Conservation (phyloP, 2,888 invertebrate genomes). For the Mesorhabditis spiculigera region DNA sequence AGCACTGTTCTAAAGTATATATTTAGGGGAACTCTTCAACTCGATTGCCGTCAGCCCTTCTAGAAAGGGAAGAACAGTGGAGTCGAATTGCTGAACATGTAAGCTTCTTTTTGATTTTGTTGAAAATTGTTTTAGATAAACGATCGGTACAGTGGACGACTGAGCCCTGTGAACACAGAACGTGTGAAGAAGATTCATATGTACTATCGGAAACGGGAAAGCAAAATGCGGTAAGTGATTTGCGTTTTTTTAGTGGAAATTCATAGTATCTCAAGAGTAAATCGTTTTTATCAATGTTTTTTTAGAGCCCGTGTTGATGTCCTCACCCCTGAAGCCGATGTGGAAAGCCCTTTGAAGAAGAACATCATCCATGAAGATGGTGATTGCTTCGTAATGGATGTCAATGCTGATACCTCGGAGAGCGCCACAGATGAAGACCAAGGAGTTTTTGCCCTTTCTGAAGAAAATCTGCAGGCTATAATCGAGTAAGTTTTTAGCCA, state of each 20-base stretch:
- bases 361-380: slow-evolving; percentile 6
- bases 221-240: background rate
- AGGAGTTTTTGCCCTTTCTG: background rate
- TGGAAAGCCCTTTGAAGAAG: background rate
- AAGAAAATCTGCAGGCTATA: background rate
- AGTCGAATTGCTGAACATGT: too few species aligned
- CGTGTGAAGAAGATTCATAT: background rate
- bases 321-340: background rate
- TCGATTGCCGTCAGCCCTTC: too few species aligned
- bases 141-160: too few species aligned
- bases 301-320: background rate
- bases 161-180: too few species aligned
- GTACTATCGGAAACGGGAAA: slow-evolving; percentile 4
- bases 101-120: too few species aligned
- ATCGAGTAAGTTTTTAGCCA: too few species aligned
- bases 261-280: background rate
- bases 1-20: too few species aligned
- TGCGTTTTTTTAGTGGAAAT: slow-evolving; percentile 3
- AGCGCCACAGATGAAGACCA: background rate
- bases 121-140: too few species aligned
- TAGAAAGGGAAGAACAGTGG: too few species aligned
- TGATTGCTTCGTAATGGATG: slow-evolving; percentile 1
- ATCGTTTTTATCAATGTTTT: too few species aligned
- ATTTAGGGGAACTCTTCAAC: too few species aligned
- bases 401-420: background rate